These are phyloP conservation scores for Podarcis siculus DNA, from an alignment of 2,797 vertebrate genomes.

Conservation along the genomic window DNA sequence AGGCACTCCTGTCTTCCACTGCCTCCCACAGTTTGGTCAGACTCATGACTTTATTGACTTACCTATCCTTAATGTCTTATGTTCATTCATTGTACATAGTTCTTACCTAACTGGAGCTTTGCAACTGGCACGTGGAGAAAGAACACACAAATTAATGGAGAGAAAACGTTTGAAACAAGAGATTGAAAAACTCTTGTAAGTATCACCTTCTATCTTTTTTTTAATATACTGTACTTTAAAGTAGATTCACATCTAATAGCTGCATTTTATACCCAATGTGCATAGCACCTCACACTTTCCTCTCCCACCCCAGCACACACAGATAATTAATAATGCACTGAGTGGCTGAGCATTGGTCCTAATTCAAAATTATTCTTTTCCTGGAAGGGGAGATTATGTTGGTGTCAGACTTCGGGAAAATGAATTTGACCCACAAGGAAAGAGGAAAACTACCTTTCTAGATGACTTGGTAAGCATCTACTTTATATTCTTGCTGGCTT, in stretches of 20 bases:
- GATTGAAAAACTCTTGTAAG: slow-evolving; percentile 75
- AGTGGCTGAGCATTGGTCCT: slow-evolving; percentile 32
- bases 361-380: slow-evolving; percentile 62
- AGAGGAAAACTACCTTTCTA: slow-evolving; percentile 78
- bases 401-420: slow-evolving; percentile 86
- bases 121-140: neutral
- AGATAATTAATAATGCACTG: neutral
- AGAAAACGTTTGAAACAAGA: slow-evolving; percentile 73
- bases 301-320: neutral
- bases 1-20: too few relatives aligned
- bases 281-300: neutral
- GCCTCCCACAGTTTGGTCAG: too few relatives aligned
- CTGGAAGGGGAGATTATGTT: slow-evolving; percentile 84
- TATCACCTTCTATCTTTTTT: slow-evolving; percentile 41
- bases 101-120: slow-evolving; percentile 7
- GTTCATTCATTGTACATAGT: neutral
- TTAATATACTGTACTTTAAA: neutral
- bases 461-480: slow-evolving; percentile 85
- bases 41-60: too few relatives aligned
- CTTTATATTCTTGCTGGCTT: slow-evolving; percentile 14
- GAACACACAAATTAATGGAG: slow-evolving; percentile 63
- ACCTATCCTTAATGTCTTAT: neutral
- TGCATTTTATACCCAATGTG: neutral
- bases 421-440: slow-evolving; percentile 87
- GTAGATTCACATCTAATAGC: neutral